Conservation (phyloP, 2,797 vertebrate species). For the Urocyon cinereoargenteus region DNA sequence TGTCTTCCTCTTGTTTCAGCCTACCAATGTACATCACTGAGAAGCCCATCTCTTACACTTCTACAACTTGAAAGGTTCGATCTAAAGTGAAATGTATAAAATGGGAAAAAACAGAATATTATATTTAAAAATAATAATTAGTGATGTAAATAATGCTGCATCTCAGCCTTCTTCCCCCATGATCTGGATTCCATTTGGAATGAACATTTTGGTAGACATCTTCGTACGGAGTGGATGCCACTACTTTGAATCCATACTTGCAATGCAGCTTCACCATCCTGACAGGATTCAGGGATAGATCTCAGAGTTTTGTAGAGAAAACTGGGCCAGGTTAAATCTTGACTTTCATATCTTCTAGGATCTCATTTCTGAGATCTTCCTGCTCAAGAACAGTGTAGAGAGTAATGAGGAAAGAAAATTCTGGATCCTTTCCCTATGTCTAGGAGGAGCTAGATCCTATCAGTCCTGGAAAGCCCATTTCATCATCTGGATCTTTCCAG, state of each 20-base stretch:
- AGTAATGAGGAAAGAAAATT: conserved; percentile 3
- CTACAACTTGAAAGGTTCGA: conserved; percentile 1
- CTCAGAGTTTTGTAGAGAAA: conserved; percentile 74
- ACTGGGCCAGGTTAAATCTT: conserved; percentile 59
- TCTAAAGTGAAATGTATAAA: conserved; percentile 25
- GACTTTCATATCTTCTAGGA: conserved; percentile 76
- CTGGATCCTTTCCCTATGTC: conserved; percentile 56
- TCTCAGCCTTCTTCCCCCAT: conserved; percentile 40
- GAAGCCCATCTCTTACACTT: not conserved
- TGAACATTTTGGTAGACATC: not conserved
- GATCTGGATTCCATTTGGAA: conserved; percentile 64
- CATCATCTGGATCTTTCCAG: not conserved
- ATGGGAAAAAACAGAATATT: not conserved
- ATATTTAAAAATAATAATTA: not conserved
- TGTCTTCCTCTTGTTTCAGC: not conserved
- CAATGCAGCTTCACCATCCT: not conserved
- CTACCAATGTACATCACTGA: not conserved
- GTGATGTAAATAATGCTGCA: conserved; percentile 60
- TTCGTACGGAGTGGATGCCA: not conserved
- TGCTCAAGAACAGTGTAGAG: too few species aligned
- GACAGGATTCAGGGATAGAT: conserved; percentile 62
- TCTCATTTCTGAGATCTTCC: not conserved
- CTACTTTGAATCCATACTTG: not conserved
- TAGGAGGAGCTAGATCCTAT: conserved; percentile 2
- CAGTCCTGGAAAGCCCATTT: conserved; percentile 40